Percentiles rank a stretch among this genome's conserved stretches.
phyloP scores from a whole-genome alignment of 1,140 invertebrate genomes.

The Chionoecetes opilio region DNA sequence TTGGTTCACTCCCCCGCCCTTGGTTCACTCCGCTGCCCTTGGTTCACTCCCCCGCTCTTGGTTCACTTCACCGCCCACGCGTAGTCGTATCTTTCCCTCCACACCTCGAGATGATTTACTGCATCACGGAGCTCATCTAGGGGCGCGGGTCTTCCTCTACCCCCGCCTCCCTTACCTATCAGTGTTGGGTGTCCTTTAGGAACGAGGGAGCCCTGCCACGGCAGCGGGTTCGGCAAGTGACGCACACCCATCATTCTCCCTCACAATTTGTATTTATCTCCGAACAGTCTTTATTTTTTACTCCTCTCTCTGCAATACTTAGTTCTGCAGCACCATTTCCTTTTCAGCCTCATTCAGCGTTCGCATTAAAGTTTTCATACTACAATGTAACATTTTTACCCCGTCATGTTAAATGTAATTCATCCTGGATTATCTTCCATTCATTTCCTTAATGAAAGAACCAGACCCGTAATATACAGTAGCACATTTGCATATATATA shows the following conservation, averaged over 20 bases:
- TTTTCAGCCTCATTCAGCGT: not conserved
- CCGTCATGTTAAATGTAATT: not conserved
- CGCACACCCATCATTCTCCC: not conserved
- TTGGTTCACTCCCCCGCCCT: too few species aligned
- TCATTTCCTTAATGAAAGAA: not conserved
- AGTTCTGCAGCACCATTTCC: not conserved
- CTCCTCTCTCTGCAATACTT: not conserved
- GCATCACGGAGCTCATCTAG: not conserved
- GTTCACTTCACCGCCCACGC: too few species aligned
- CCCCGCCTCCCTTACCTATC: not conserved
- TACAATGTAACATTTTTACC: not conserved
- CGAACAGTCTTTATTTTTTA: not conserved
- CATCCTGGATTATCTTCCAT: not conserved
- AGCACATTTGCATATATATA: too few species aligned
- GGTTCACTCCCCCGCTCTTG: too few species aligned
- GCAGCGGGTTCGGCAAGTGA: not conserved
- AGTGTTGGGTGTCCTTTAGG: not conserved
- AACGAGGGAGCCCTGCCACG: not conserved
- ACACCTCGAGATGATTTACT: constrained; percentile 17
- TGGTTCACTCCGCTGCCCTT: too few species aligned
- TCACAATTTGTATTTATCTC: constrained; percentile 1
- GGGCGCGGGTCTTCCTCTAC: not conserved
- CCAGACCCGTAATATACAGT: not conserved
- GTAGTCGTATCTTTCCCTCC: not conserved
- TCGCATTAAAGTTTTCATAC: not conserved